Evolutionary conservation across 35 echinoderm and acorn worm genomes (phyloP).

Genomic region (Hemicentrotus pulcherrimus): DNA sequence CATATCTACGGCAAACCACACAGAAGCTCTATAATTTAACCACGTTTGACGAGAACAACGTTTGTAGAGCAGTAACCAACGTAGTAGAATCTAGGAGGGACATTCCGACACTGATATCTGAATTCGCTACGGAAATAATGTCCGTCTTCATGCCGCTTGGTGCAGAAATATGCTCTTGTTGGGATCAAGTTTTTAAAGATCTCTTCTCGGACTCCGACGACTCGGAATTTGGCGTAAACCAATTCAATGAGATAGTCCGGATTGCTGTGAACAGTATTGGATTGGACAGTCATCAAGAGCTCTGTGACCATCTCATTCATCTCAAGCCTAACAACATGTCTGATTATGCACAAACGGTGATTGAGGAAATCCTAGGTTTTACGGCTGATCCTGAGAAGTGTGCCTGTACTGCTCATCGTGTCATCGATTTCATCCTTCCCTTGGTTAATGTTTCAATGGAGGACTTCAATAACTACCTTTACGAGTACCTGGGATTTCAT

Average conservation of each 20-base stretch:
- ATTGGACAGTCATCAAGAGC: not conserved
- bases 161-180: constrained; percentile 31
- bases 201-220: not conserved
- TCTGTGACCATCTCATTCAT: not conserved
- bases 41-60: not conserved
- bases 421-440: constrained; percentile 3
- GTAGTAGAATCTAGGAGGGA: not conserved
- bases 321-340: not conserved
- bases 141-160: not conserved
- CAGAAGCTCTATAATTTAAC: constrained; percentile 31
- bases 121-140: not conserved
- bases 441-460: constrained; percentile 24
- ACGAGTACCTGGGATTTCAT: not conserved
- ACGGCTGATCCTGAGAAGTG: not conserved
- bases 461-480: not conserved
- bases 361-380: not conserved
- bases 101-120: constrained; percentile 1
- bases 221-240: not conserved
- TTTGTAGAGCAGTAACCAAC: not conserved
- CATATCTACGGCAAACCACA: not conserved
- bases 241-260: constrained; percentile 21
- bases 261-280: constrained; percentile 1
- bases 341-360: not conserved
- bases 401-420: not conserved
- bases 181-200: not conserved